phyloP scores from a whole-genome alignment of 2,888 invertebrate genomes.

The Sarcophaga variegata region DNA sequence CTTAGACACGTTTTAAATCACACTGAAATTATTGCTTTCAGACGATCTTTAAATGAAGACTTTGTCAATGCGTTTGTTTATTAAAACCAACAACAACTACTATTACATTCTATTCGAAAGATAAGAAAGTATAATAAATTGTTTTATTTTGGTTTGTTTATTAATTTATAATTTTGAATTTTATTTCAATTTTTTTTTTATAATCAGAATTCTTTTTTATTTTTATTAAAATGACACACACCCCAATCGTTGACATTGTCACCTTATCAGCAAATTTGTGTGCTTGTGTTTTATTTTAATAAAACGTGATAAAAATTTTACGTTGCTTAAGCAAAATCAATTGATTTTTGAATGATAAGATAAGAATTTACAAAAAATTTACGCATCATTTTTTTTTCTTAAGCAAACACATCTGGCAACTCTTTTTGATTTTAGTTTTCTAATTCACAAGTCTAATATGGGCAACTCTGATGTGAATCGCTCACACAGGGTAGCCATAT shows the following conservation, averaged over 20 bases:
- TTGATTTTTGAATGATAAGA: constrained; percentile 17
- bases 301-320: constrained; percentile 21
- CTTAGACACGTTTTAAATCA: constrained; percentile 24
- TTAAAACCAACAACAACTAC: not conserved
- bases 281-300: constrained; percentile 9
- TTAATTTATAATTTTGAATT: not conserved
- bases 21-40: constrained; percentile 28
- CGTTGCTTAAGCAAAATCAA: not conserved
- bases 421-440: not conserved
- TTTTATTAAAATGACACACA: constrained; percentile 13
- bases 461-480: not conserved
- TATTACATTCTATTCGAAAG: constrained; percentile 2
- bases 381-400: not conserved
- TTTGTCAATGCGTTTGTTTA: constrained; percentile 4
- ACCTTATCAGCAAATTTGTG: not conserved
- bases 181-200: constrained; percentile 1
- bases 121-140: constrained; percentile 33
- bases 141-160: constrained; percentile 20
- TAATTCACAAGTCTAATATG: not conserved
- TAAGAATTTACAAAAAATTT: not conserved
- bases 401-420: not conserved
- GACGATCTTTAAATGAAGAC: constrained; percentile 26
- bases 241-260: constrained; percentile 8
- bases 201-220: not conserved
- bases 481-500: no score